A percentile compares a stretch with the other conserved stretches of the same genome.
Evolutionary conservation across 1,140 invertebrate species (phyloP).

Genomic region (Drosophila obscura): DNA sequence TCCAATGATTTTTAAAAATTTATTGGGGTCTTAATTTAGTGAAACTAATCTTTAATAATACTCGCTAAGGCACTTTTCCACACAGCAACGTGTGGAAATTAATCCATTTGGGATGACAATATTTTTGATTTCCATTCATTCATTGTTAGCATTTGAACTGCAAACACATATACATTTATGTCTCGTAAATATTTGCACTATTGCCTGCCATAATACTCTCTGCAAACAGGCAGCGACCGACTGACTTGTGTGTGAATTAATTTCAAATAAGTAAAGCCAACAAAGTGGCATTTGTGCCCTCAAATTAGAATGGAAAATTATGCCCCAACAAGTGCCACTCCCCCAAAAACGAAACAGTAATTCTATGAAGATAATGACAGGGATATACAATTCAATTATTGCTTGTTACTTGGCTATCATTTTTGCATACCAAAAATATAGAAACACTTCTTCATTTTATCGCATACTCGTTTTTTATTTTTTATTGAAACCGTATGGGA

Average conservation of each 20-base stretch:
- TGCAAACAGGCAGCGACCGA: constrained; percentile 16
- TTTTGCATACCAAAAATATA: too few species aligned
- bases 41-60: constrained; percentile 1
- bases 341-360: too few species aligned
- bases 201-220: constrained; percentile 27
- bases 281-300: constrained; percentile 30
- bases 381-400: too few species aligned
- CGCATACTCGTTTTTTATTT: too few species aligned
- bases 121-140: constrained; percentile 38
- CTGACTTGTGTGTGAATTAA: constrained; percentile 59
- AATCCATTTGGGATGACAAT: constrained; percentile 46
- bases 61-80: constrained; percentile 24
- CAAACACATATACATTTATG: constrained; percentile 27
- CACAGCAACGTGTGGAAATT: not conserved
- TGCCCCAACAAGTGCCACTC: not conserved
- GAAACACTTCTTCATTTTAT: too few species aligned
- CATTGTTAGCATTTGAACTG: constrained; percentile 18
- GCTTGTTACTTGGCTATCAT: too few species aligned
- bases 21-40: not conserved
- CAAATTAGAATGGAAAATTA: constrained; percentile 23
- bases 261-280: constrained; percentile 57
- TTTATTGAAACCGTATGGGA: too few species aligned
- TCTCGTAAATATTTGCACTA: constrained; percentile 55
- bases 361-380: too few species aligned
- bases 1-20: too few species aligned